Percentiles rank a stretch among this genome's conserved stretches.
Conservation (phyloP, 2,113 vertebrate species). For the Equus quagga region DNA sequence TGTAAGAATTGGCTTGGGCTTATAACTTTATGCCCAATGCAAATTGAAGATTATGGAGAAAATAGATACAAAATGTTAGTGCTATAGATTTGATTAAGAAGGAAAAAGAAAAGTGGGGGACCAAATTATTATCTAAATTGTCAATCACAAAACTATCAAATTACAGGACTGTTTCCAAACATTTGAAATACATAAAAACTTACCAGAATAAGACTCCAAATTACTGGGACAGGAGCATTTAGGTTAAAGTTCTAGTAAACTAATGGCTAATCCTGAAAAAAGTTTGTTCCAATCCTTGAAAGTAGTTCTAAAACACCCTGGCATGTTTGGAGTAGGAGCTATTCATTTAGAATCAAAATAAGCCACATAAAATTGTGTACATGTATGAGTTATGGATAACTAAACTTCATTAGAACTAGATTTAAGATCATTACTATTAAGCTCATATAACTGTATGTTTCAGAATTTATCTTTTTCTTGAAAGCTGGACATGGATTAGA, state of each 20-base stretch:
- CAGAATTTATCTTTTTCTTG: background rate
- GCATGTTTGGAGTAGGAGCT: background rate
- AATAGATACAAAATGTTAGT: background rate
- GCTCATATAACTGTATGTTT: background rate
- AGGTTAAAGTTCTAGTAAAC: background rate
- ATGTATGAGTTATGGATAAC: background rate
- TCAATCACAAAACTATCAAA: background rate
- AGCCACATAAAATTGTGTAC: background rate
- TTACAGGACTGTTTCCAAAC: background rate
- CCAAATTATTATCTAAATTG: background rate
- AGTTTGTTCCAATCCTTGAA: background rate
- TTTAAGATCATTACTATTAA: slow-evolving; percentile 20
- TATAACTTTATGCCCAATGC: background rate
- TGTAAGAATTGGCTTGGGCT: background rate
- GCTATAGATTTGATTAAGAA: background rate
- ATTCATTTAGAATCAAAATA: slow-evolving; percentile 31
- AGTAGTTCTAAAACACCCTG: background rate
- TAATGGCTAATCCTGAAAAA: background rate
- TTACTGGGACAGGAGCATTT: background rate
- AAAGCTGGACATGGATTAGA: background rate
- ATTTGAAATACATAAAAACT: background rate
- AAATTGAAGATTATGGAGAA: slow-evolving; percentile 26
- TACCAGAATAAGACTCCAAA: background rate
- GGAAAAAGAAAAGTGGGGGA: background rate
- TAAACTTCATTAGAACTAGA: background rate